phyloP scores from a whole-genome alignment of 2,113 vertebrate genomes.

The Gambusia affinis region DNA sequence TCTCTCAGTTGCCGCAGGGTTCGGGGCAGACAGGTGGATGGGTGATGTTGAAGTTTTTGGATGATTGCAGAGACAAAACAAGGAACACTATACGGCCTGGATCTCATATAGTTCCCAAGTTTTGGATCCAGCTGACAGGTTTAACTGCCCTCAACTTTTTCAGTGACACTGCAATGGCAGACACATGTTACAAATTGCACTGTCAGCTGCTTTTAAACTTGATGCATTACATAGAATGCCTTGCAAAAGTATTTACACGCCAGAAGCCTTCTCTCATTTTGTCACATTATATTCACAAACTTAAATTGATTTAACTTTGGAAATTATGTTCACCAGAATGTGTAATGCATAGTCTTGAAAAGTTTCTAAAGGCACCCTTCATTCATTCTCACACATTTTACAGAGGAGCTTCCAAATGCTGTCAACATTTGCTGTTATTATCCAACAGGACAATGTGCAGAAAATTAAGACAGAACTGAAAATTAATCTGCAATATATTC shows the following conservation, averaged over 20 bases:
- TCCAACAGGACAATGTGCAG: constrained; percentile 26
- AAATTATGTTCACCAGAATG: constrained; percentile 18
- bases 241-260: neutral
- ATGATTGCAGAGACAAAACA: constrained; percentile 26
- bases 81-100: constrained; percentile 8
- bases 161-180: neutral
- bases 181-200: constrained; percentile 19
- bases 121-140: constrained; percentile 43
- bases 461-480: constrained; percentile 27
- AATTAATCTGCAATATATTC: constrained; percentile 35
- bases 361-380: constrained; percentile 51
- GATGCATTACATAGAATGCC: neutral
- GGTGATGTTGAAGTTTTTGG: constrained; percentile 42
- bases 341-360: constrained; percentile 30
- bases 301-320: no score
- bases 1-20: constrained; percentile 50
- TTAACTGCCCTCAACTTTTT: constrained; percentile 13
- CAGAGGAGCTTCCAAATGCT: constrained; percentile 38
- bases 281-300: neutral
- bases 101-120: constrained; percentile 16
- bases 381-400: constrained; percentile 35
- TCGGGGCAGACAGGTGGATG: constrained; percentile 60
- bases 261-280: neutral
- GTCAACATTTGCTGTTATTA: constrained; percentile 51
- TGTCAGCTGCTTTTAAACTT: constrained; percentile 26